Evolutionary conservation across 2,113 vertebrate genomes (phyloP).

Genomic region (Todiramphus saurophagus): DNA sequence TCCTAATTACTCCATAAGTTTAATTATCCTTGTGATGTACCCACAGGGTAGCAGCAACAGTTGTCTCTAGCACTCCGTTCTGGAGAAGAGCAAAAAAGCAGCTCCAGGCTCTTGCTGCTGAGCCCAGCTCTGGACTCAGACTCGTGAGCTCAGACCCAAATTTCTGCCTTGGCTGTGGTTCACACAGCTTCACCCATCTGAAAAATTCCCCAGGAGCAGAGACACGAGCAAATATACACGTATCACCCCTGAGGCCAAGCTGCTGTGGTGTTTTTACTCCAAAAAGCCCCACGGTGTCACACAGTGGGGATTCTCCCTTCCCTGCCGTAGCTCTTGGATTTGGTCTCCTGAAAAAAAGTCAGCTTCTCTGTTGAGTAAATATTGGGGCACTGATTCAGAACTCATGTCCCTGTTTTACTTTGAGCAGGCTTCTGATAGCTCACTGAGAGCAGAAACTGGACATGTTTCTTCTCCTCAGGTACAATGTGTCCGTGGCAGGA

Average conservation of each 20-base stretch:
- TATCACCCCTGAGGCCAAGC: not conserved
- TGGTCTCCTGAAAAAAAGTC: not conserved
- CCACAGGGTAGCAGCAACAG: not conserved
- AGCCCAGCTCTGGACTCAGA: not conserved
- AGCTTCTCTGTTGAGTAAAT: not conserved
- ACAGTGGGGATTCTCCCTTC: not conserved
- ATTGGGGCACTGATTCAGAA: rapidly evolving
- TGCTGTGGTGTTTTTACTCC: not conserved
- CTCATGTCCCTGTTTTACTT: rapidly evolving
- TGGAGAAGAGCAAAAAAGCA: not conserved
- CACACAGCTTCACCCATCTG: not conserved
- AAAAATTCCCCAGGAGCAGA: not conserved
- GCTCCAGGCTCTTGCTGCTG: not conserved
- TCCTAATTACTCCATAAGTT: not conserved
- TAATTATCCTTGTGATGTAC: rapidly evolving
- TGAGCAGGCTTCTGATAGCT: not conserved
- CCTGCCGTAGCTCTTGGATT: rapidly evolving
- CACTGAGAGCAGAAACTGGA: not conserved
- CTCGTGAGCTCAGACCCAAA: not conserved
- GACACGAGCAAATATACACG: rapidly evolving
- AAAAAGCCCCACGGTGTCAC: rapidly evolving
- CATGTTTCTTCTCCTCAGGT: not conserved
- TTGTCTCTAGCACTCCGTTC: not conserved
- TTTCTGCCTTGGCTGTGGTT: not conserved
- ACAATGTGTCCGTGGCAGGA: not conserved